Percentiles rank a stretch among this genome's conserved stretches.
Conservation (phyloP, 2,113 vertebrate species). For the Pteropus alecto region DNA sequence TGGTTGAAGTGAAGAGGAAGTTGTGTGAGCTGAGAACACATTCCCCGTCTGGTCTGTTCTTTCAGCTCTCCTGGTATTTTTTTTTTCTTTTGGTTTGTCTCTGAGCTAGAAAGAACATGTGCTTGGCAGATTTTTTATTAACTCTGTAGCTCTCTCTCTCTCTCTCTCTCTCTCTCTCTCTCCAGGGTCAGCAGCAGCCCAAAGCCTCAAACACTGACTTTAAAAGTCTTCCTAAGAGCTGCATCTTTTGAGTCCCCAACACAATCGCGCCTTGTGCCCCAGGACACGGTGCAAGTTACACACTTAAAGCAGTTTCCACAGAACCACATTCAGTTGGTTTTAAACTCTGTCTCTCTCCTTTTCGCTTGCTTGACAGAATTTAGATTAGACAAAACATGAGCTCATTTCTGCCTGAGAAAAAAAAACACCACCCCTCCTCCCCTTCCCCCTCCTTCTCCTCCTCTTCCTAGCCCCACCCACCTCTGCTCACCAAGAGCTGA, state of each 20-base stretch:
- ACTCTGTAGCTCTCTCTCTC: slow-evolving; percentile 53
- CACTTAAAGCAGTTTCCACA: too few species aligned
- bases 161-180: slow-evolving; percentile 9
- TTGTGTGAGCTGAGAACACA: slow-evolving; percentile 71
- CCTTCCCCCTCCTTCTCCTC: not conserved
- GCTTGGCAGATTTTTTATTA: slow-evolving; percentile 86
- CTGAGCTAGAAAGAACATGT: slow-evolving; percentile 82
- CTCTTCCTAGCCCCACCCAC: not conserved
- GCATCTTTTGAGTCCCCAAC: too few species aligned
- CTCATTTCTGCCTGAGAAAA: slow-evolving; percentile 81
- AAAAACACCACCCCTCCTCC: slow-evolving; percentile 31
- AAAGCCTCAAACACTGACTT: too few species aligned
- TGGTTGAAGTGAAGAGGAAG: slow-evolving; percentile 73
- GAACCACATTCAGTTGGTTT: too few species aligned
- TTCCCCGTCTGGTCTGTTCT: slow-evolving; percentile 67
- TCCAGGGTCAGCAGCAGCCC: too few species aligned
- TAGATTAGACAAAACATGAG: slow-evolving; percentile 88
- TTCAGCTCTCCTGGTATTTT: slow-evolving; percentile 41
- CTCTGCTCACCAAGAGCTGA: not conserved
- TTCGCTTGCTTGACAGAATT: slow-evolving; percentile 87
- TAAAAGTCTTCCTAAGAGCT: too few species aligned
- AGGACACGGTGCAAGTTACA: too few species aligned
- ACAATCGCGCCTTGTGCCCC: too few species aligned
- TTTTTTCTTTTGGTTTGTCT: slow-evolving; percentile 68
- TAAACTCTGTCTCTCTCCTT: slow-evolving; percentile 49